These are phyloP conservation scores for Junonia oenone DNA, from an alignment of 2,888 invertebrate genomes.

Conservation along the genomic window DNA sequence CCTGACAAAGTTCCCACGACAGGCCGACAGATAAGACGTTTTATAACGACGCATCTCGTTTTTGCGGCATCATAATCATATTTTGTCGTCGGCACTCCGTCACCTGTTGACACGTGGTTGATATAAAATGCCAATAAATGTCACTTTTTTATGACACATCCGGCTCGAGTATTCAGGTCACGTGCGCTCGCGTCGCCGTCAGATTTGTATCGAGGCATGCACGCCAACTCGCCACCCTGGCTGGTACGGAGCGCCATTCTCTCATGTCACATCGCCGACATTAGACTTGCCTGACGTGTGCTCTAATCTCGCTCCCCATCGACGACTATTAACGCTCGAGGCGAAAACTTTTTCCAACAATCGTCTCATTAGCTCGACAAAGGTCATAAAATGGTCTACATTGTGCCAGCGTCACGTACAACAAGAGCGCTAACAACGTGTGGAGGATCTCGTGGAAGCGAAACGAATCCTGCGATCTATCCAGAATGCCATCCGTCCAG, in stretches of 20 bases:
- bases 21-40: constrained; percentile 51
- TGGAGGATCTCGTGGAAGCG: constrained; percentile 74
- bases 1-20: constrained; percentile 57
- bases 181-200: constrained; percentile 61
- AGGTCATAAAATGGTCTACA: constrained; percentile 66
- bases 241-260: constrained; percentile 51
- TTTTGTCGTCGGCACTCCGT: constrained; percentile 56
- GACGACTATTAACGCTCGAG: constrained; percentile 52
- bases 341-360: constrained; percentile 58
- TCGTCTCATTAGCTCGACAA: constrained; percentile 70
- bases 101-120: constrained; percentile 70
- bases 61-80: constrained; percentile 68
- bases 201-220: constrained; percentile 63
- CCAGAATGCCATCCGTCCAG: constrained; percentile 59
- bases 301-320: constrained; percentile 59
- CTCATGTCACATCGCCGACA: constrained; percentile 52
- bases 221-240: constrained; percentile 42
- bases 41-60: constrained; percentile 50
- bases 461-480: constrained; percentile 67
- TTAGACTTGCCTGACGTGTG: constrained; percentile 37
- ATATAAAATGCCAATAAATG: constrained; percentile 78
- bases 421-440: constrained; percentile 74
- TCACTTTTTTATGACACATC: constrained; percentile 75
- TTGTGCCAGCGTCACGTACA: constrained; percentile 63
- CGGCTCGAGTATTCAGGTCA: constrained; percentile 64